Evolutionary conservation across 2,113 vertebrate species (phyloP), one percentile per base, ranked within the genome.

Genomic region (Miniopterus natalensis): DNA sequence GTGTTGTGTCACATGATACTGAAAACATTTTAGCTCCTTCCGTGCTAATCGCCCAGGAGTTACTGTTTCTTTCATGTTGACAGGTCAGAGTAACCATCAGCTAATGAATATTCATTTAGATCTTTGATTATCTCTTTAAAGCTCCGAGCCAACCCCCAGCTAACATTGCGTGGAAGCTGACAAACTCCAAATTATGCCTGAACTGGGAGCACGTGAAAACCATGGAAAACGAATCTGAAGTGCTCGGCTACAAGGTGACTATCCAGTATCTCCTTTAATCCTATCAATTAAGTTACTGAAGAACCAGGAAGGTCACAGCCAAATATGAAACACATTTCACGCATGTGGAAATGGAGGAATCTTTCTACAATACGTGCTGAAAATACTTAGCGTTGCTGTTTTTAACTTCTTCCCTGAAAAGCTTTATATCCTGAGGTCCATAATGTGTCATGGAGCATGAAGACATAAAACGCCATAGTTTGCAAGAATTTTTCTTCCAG

Each of bases 181-280:
- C 98, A 94, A 98, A 99, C 96, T 99, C 99, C 29, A 99, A 99
- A 98, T 98, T 99, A 90, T 99, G 98, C 98, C 97, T 99, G 97
- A 99, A 99, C 94, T 99, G 99, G 99, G 99, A 99, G 78, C 99
- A 99, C 0, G 99, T 99, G 55, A 99, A 99, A 98, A 99, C 99
- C 9, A 99, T 99, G 99, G 99, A 99, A 97, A 99, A 99, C 59
- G 99, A 99, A 96, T 99, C 99, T 6, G 98, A 99, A 95, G 99
- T 99, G 77, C 95, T 99, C 70, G 99, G 99, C 96, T 99, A 99
- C 97, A 99, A 99, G 98, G 99, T 99, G 98, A 99, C 98, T 94
- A 14, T 55, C 74, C 68, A 8, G n/a, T 86, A 31, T 42, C 8
- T 53, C 77, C 12, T 25, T 59, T 70, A 47, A 29, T 93, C 3